Percentiles rank a stretch among this genome's conserved stretches.
phyloP scores from a whole-genome alignment of 1,140 invertebrate genomes.

The Parasteatoda tepidariorum region DNA sequence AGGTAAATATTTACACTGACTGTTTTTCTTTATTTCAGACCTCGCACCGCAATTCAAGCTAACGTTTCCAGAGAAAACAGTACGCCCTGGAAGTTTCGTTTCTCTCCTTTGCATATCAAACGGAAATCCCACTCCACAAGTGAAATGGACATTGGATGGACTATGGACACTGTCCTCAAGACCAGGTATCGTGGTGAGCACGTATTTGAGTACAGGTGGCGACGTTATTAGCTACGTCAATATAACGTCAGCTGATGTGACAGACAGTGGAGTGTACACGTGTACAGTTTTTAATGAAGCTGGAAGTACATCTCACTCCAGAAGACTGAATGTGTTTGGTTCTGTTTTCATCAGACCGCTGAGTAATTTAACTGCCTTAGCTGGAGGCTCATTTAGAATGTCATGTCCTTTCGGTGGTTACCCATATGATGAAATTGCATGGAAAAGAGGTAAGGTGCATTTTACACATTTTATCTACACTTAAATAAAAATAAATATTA shows the following conservation, averaged over 20 bases:
- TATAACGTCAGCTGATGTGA: conserved; percentile 85
- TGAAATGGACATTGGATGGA: conserved; percentile 82
- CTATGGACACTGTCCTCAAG: conserved; percentile 33
- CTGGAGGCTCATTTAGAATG: conserved; percentile 29
- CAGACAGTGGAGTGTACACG: conserved; percentile 68
- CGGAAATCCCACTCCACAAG: conserved; percentile 93
- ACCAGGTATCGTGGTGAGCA: conserved; percentile 39
- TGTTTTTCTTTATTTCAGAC: neutral
- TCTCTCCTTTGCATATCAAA: conserved; percentile 84
- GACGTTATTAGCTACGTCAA: conserved; percentile 87
- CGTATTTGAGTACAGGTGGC: conserved; percentile 25
- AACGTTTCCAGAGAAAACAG: conserved; percentile 73
- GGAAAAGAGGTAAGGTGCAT: conserved; percentile 58
- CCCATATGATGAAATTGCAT: conserved; percentile 36
- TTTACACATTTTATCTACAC: too few species aligned
- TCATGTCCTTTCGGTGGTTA: conserved; percentile 58
- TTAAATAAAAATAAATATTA: too few species aligned
- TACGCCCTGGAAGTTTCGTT: conserved; percentile 87
- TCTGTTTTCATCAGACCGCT: conserved; percentile 69
- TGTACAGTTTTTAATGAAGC: conserved; percentile 68
- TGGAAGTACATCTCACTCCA: conserved; percentile 68
- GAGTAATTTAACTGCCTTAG: conserved; percentile 51
- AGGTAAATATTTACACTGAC: too few species aligned
- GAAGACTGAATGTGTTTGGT: conserved; percentile 66
- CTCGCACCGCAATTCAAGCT: neutral